Base-by-base conservation (phyloP, 2,888 invertebrate genomes). In the Phyllotreta striolata region DNA sequence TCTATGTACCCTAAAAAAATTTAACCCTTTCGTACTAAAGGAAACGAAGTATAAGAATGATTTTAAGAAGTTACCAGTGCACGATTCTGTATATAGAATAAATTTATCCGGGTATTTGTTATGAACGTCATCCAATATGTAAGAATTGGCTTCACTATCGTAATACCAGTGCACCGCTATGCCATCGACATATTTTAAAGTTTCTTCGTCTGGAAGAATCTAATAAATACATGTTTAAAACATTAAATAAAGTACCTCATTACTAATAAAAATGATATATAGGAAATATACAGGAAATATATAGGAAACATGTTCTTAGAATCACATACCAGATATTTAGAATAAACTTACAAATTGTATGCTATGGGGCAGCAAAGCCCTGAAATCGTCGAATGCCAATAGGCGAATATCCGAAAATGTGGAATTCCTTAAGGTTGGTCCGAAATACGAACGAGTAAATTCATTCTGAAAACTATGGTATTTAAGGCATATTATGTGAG, bases 111-210 rank as follows among this genome's bases (percentile, higher is more conserved):
- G 77, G 67, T 73, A 76, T 40, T 64, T 67, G 6, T 75, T 43
- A 34, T 78, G 76, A 7, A 91, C 84, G 39, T 76, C 68, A 9
- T 86, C 84, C 9, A 95, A 82, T 37, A 88, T 80, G 6, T 72
- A 72, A 0, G 88, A 78, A 0, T 89, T 85, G 40, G 87, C 77
- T 35, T 88, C 77, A 12, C 79, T 76, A 80, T 94, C 91, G 63
- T 84, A 84, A 78, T 96, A 96, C 89, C 93, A 96, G 80, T 96
- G 96, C 3, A 94, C 82, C 0, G 89, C 91, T 41, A 93, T 84
- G 0, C 94, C 95, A 73, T 89, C 87, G 0, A 93, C 81, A 74
- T 88, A 91, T 1, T 87, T 80, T 1, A 85, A 76, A 0, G 87
- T 85, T 66, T 82, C 81, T 0, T 76, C 56, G 64, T 79, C 76